A percentile compares a stretch with the other conserved stretches of the same genome.
Evolutionary conservation across 2,888 invertebrate genomes (phyloP).

Genomic region (Notodonta dromedarius): DNA sequence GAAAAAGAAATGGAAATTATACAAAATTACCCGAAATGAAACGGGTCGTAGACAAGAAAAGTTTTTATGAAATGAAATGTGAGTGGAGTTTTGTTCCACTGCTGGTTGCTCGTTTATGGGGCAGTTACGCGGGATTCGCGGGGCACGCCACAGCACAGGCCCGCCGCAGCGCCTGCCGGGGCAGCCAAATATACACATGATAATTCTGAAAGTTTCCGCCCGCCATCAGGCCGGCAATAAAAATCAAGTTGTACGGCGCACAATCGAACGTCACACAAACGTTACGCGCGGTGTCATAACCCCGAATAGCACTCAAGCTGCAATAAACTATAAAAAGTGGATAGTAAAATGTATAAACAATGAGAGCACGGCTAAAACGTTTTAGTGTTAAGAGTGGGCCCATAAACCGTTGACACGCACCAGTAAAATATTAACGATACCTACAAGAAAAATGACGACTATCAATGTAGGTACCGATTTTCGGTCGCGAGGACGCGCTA

Average conservation of each 20-base stretch:
- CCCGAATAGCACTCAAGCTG: conserved; percentile 69
- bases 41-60: neutral
- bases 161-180: conserved; percentile 36
- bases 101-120: conserved; percentile 30
- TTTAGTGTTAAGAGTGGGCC: conserved; percentile 83
- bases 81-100: conserved; percentile 23
- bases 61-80: conserved; percentile 15
- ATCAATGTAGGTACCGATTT: conserved; percentile 81
- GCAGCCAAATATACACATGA: conserved; percentile 51
- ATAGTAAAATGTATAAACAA: conserved; percentile 84
- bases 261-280: conserved; percentile 68
- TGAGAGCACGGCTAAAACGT: conserved; percentile 81
- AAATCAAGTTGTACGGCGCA: conserved; percentile 69
- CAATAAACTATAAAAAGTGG: conserved; percentile 81
- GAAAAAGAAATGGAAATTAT: conserved; percentile 8
- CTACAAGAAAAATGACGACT: conserved; percentile 82
- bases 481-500: conserved; percentile 79
- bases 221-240: conserved; percentile 64
- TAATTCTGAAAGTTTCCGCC: conserved; percentile 52
- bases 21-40: too few species aligned
- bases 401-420: conserved; percentile 83
- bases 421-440: conserved; percentile 83
- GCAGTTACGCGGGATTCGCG: conserved; percentile 23
- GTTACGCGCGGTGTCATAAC: conserved; percentile 70
- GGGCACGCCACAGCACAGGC: conserved; percentile 30